Conservation (phyloP, 2,113 vertebrate species). For the Dunckerocampus dactyliophorus region DNA sequence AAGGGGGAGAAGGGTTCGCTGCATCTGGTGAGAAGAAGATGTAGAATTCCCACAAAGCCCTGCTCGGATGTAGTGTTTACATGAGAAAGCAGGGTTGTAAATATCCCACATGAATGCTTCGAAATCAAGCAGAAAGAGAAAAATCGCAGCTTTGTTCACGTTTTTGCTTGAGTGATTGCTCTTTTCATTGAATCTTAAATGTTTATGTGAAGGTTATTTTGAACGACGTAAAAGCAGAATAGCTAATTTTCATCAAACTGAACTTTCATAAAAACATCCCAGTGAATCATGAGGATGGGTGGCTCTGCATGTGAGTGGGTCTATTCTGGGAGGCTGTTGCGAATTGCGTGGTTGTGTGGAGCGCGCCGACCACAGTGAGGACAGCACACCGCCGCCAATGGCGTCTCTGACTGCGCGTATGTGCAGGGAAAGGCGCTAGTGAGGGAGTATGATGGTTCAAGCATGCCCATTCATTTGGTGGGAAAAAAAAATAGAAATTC, state of each 20-base stretch:
- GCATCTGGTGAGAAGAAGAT: slow-evolving; percentile 54
- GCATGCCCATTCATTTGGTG: slow-evolving; percentile 55
- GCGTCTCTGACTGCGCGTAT: slow-evolving; percentile 41
- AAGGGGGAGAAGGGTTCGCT: slow-evolving; percentile 20
- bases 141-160: slow-evolving; percentile 23
- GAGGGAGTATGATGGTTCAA: slow-evolving; percentile 47
- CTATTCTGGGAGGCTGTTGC: slow-evolving; percentile 72
- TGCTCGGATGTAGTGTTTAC: slow-evolving; percentile 62
- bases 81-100: slow-evolving; percentile 61
- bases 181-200: slow-evolving; percentile 20
- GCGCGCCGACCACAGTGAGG: slow-evolving; percentile 55
- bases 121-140: slow-evolving; percentile 22
- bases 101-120: slow-evolving; percentile 65
- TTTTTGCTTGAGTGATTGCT: slow-evolving; percentile 44
- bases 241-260: slow-evolving; percentile 44
- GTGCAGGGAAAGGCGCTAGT: too few species aligned
- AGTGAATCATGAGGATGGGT: slow-evolving; percentile 59
- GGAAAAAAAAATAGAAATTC: slow-evolving; percentile 60
- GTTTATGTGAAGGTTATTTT: slow-evolving; percentile 23
- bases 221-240: slow-evolving; percentile 3
- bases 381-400: slow-evolving; percentile 49
- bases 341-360: slow-evolving; percentile 63
- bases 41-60: slow-evolving; percentile 65
- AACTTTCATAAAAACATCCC: slow-evolving; percentile 49
- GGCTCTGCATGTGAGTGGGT: slow-evolving; percentile 44